Evolutionary conservation across 2,797 vertebrate genomes (phyloP).

Genomic region (Gymnopithys bicolor): DNA sequence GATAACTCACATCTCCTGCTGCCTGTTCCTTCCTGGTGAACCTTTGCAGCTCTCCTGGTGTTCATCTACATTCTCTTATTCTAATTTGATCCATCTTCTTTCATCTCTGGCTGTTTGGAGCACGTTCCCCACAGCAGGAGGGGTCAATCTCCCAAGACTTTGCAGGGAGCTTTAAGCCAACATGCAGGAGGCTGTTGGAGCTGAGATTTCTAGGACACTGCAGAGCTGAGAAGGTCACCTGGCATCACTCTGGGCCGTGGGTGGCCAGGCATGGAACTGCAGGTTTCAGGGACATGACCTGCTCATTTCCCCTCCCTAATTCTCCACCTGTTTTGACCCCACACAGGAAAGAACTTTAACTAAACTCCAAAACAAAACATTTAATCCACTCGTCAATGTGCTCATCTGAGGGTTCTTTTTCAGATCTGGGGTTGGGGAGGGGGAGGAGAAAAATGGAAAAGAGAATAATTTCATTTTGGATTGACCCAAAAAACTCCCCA

Average conservation of each 20-base stretch:
- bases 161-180: background rate
- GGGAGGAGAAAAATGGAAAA: background rate
- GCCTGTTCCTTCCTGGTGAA: background rate
- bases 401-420: background rate
- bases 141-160: background rate
- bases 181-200: background rate
- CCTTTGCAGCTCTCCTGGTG: fast-evolving
- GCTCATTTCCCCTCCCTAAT: background rate
- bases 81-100: background rate
- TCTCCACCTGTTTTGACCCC: background rate
- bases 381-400: background rate
- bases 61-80: background rate
- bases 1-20: background rate
- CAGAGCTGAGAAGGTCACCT: conserved; percentile 2
- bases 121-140: background rate
- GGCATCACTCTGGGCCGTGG: background rate
- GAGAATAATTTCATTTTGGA: background rate
- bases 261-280: background rate
- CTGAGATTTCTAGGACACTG: background rate
- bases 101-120: background rate
- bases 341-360: background rate
- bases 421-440: background rate
- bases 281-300: background rate
- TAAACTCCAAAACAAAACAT: background rate
- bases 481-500: background rate